Conservation (phyloP, 2,888 invertebrate species). For the Vanessa cardui region DNA sequence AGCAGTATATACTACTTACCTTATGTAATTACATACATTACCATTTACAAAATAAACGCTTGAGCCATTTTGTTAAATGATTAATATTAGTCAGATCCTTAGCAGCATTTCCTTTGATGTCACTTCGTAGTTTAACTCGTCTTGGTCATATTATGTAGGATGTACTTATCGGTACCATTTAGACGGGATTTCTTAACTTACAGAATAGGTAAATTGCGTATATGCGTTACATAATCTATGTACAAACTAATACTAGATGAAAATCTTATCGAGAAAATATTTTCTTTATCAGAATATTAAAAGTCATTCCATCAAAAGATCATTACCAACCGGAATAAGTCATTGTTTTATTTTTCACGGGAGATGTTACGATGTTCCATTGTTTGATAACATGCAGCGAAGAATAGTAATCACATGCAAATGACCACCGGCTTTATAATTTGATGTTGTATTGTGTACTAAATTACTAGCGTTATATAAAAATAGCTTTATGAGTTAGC, state of each 20-base stretch:
- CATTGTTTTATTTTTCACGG: conserved; percentile 34
- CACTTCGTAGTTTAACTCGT: no score
- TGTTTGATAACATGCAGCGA: conserved; percentile 36
- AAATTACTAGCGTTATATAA: conserved; percentile 22
- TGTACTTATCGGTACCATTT: no score
- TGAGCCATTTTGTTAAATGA: no score
- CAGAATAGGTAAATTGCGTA: no score
- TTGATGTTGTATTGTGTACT: conserved; percentile 29
- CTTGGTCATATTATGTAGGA: no score
- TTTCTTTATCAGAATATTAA: conserved; percentile 12
- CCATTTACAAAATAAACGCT: no score
- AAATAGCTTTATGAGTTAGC: conserved; percentile 3
- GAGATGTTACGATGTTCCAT: conserved; percentile 32
- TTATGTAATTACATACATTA: no score
- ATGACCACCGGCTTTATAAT: conserved; percentile 51
- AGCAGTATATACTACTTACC: no score
- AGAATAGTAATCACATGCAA: conserved; percentile 57
- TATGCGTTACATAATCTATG: not conserved
- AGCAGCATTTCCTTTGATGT: no score
- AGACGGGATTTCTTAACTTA: no score
- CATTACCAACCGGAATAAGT: conserved; percentile 27
- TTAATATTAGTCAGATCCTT: no score
- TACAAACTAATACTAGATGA: not conserved
- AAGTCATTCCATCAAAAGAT: conserved; percentile 20
- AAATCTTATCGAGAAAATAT: conserved; percentile 9